These are phyloP conservation scores for Osmerus mordax DNA, from an alignment of 2,113 vertebrate species.

Conservation along the genomic window DNA sequence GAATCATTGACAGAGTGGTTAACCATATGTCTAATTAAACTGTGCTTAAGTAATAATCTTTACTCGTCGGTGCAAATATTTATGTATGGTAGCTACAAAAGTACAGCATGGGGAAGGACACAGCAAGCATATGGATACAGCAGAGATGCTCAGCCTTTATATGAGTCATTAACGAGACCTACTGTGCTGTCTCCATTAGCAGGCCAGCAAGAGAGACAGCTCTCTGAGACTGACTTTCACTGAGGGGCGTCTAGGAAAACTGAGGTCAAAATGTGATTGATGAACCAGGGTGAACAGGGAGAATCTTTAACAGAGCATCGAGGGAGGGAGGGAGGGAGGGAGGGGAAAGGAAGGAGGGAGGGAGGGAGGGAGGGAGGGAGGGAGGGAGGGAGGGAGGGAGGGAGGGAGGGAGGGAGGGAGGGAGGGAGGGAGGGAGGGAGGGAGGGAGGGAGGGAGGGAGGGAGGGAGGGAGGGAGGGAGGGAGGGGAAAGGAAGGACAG, in stretches of 20 bases:
- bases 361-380: not conserved
- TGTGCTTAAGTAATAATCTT: too few species aligned
- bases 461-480: not conserved
- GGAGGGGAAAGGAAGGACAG: not conserved
- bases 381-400: too few species aligned
- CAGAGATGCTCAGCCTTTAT: too few species aligned
- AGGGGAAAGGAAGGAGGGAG: not conserved
- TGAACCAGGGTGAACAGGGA: conserved; percentile 19
- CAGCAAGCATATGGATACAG: too few species aligned
- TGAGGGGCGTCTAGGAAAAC: not conserved
- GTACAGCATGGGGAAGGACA: too few species aligned
- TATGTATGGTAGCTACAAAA: too few species aligned
- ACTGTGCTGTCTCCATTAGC: not conserved
- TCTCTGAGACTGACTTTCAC: not conserved
- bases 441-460: not conserved
- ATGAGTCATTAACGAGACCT: not conserved
- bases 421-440: not conserved
- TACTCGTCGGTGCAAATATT: too few species aligned
- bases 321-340: not conserved
- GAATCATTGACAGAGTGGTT: too few species aligned
- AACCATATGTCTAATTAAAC: too few species aligned
- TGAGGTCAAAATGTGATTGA: conserved; percentile 29
- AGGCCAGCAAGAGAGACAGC: conserved; percentile 2
- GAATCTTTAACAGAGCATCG: conserved; percentile 13
- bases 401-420: not conserved